Base-by-base conservation (phyloP, 2,113 vertebrate genomes). In the Gymnobelideus leadbeateri region DNA sequence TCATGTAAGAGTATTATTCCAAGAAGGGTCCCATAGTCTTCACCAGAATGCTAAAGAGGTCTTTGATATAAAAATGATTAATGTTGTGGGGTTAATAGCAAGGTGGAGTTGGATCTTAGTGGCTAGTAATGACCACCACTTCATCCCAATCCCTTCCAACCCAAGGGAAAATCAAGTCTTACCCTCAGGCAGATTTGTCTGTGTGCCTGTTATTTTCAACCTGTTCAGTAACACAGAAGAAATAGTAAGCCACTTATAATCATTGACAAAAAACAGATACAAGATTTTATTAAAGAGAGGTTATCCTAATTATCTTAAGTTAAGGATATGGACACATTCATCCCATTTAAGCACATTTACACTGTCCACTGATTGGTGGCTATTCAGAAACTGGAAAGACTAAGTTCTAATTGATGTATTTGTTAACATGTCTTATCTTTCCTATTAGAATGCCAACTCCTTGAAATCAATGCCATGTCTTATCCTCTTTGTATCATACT, bases 301-400 rank as follows among this genome's bases (percentile, higher is more conserved):
- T 26, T 93, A 77, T 89, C 89, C 55, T 52, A 3, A 55, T 91
- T 91, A 77, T 95, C 51, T 94, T 49, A 19, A 90, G 68, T 90
- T 94, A 55, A 94, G 91, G 90, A 93, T 92, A 43, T 90, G 90
- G 93, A 93, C 57, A 53, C 16, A 31, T 49, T 21, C 19, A 84
- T 57, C 50, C 52, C 31, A 89, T 28, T 43, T 6, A 90, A 89
- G 84, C 25, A 37, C 43, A 25, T 50, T 92, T 89, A 91, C 26
- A 50, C 61, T 92, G 25, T 77, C 89, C 14, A n/a, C 46, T 47
- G 61, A 91, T 94, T 53, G 61, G 12, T 89, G 51, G 50, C 14
- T 94, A 51, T 91, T 94, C 50, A 49, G 31, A 68, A 68, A 37
- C 61, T 68, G 28, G 12, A 37, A 68, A 68, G 37, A 68, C 57